Evolutionary conservation across 64 coral and sea anemone species (phyloP).

Genomic region (Actinia equina): DNA sequence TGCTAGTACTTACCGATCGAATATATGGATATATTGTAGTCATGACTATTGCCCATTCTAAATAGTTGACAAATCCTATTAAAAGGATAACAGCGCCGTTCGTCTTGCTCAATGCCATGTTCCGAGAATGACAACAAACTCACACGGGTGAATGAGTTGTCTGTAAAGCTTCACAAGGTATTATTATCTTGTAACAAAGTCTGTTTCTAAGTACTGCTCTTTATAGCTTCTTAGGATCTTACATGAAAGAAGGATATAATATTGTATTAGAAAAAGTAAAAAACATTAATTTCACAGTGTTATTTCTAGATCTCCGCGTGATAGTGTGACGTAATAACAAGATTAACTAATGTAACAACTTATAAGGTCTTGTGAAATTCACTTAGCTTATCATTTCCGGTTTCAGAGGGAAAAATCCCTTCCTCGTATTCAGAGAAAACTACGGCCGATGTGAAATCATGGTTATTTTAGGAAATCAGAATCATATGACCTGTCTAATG

Average conservation of each 20-base stretch:
- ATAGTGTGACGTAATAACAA: neutral
- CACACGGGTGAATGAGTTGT: too few species aligned
- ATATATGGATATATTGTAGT: conserved; percentile 68
- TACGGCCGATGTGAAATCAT: neutral
- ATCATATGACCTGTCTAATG: neutral
- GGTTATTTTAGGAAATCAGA: too few species aligned
- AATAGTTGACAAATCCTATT: conserved; percentile 64
- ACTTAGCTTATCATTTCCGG: neutral
- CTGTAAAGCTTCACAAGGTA: too few species aligned
- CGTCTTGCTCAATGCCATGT: conserved; percentile 33
- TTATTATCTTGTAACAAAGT: too few species aligned
- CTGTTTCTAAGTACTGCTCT: too few species aligned
- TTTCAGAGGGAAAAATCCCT: neutral
- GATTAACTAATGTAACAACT: too few species aligned
- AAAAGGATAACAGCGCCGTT: conserved; percentile 41
- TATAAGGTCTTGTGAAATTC: too few species aligned
- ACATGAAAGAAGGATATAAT: too few species aligned
- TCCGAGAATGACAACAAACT: neutral
- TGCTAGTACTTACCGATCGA: conserved; percentile 31
- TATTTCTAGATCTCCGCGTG: neutral
- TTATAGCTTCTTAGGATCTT: too few species aligned
- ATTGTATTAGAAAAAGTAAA: too few species aligned
- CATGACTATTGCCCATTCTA: conserved; percentile 71
- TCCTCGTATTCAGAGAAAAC: neutral
- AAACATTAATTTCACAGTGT: too few species aligned